Evolutionary conservation across 2,888 invertebrate species (phyloP), one percentile per base, ranked within the genome.

Genomic region (Plusia festucae): DNA sequence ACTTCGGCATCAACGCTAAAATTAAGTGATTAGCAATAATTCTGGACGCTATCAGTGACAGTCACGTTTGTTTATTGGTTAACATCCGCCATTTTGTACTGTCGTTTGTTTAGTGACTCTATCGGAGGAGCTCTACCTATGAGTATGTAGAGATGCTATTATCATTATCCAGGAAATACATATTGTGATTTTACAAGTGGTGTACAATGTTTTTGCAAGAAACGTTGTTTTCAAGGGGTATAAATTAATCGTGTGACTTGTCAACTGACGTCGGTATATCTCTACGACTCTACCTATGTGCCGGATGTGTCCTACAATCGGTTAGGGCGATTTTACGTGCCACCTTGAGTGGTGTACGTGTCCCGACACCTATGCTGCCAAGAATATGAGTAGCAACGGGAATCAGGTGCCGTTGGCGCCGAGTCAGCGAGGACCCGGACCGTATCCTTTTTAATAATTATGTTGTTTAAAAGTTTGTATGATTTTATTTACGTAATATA

Each of bases 381-480:
- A 95, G 91, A 93, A 88, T 91, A 96, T 96, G 96, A 96, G 96
- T 93, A 95, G 96, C 91, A 96, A 96, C 94, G 96, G 96, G 92
- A 96, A 96, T 92, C 96, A 95, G 95, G 95, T 95, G 95, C 96
- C 96, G 90, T 90, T 95, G 91, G 96, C 96, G 91, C 95, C 95
- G 88, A 94, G 91, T 95, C 96, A 93, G 89, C 95, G 94, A 91
- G 95, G 92, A 83, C 94, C 93, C 90, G 95, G 92, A 90, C 88
- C 95, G 96, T 96, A 96, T 96, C 96, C 96, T 96, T 96, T 96
- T 93, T 65, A 75, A 82, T 60, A 70, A 76, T 76, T 75, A 77
- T 81, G 79, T 85, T 82, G 85, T 82, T 74, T 82, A 65, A n/a
- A 83, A 75, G 67, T 86, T 87, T 88, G 74, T 89, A 87, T 86